Base-by-base conservation (phyloP, 2,113 vertebrate genomes). In the Scytalopus superciliaris region DNA sequence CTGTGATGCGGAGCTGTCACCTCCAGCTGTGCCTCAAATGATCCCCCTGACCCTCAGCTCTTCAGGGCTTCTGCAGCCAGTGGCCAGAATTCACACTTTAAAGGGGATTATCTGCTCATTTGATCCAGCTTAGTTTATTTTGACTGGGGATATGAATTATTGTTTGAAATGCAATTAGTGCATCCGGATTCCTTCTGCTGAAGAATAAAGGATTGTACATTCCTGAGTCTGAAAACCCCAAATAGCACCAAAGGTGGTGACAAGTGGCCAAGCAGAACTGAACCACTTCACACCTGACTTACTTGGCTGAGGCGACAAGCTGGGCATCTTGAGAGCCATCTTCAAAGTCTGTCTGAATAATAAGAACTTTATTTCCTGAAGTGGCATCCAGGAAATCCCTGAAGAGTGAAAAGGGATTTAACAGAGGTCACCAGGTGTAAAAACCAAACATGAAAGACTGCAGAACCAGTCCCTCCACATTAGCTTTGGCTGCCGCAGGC, bases 271-370 rank as follows among this genome's bases (percentile, higher is more conserved):
- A 15, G 79, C 72, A 73, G 57, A 83, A 53, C 37, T 55, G 84
- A 87, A 52, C 33, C 73, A 18, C 64, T 52, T 44, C 68, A 52
- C 55, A 33, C 22, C 45, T 16, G 0, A 96, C 99, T 69, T 98
- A 99, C 99, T 98, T 99, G 87, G 99, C 99, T 67, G 99, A 99
- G 60, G 99, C 99, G 7, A 99, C 93, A 33, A 99, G 98, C 97
- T 99, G 99, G 24, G 98, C 97, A 52, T 98, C 98, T 27, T 97
- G 98, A 39, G 96, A 96, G 10, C 97, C 98, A 59, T 99, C 98
- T 70, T 99, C 98, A 91, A 99, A 99, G 94, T 99, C 99, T 23
- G 98, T 98, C 96, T 99, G 99, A 97, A 99, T 98, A 87, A 99
- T 98, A 18, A 99, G 98, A 85, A 99, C 95, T 96, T 98, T 99